Base-by-base conservation (phyloP, 2,113 vertebrate genomes). In the Hiodon alosoides region DNA sequence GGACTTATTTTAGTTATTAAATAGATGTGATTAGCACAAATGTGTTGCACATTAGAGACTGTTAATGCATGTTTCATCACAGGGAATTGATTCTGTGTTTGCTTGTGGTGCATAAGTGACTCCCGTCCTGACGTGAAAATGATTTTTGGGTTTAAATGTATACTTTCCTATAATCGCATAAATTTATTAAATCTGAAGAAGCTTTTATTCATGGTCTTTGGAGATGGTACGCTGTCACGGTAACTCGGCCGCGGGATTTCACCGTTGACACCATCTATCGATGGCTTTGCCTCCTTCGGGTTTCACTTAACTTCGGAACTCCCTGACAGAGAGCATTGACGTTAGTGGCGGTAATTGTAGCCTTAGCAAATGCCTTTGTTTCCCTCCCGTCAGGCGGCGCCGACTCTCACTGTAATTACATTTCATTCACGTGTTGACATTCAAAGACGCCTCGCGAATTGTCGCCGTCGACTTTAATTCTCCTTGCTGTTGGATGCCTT, bases 341-440 rank as follows among this genome's bases (percentile, higher is more conserved):
- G 14, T 46, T 61, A 11, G 52, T 51, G n/a, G 7, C 11, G 47
- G 57, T 60, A 61, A 51, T 60, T 9, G n/a, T 48, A 62, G 48
- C 51, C 47, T n/a, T 46, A 72, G 46, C 13, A 50, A 54, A 10
- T 31, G 31, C 69, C 48, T 50, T 31, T 58, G 16, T 57, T 54
- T 54, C 46, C 60, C 64, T 3, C 67, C 5, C 67, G 8, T 5
- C 71, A 72, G 57, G 47, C 59, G 51, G 71, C 46, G 47, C 58
- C 14, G 8, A 16, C 57, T 10, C 46, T 47, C 2, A 11, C 14
- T 50, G 46, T 67, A 75, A 75, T 68, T 68, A 75, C 46, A 59
- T 59, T 67, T 68, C 65, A 66, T 31, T 74, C 71, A 65, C 16
- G 46, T 46, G 3, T 65, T 58, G 55, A 75, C 64, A 68, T 67